Percentiles rank a stretch among this genome's conserved stretches.
Evolutionary conservation across 2,797 vertebrate genomes (phyloP).

Genomic region (Acanthurus leucopareius): DNA sequence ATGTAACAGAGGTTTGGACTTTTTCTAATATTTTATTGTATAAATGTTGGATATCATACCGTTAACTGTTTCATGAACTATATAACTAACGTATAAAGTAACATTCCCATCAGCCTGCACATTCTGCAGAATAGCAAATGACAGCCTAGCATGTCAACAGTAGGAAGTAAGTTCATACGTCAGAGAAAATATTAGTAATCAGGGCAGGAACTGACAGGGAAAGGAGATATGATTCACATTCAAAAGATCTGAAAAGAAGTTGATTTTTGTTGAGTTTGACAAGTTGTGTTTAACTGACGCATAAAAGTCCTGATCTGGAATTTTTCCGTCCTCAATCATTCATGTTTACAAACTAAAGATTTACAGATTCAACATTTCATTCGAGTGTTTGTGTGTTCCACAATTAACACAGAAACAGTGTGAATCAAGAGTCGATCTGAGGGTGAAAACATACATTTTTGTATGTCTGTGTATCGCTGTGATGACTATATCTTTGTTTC

Average conservation of each 20-base stretch:
- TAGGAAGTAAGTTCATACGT: too few species aligned
- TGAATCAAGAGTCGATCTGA: conserved; percentile 16
- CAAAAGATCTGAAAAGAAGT: neutral
- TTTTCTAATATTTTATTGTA: too few species aligned
- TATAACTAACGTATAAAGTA: neutral
- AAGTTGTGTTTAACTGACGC: conserved; percentile 15
- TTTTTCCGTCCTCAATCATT: conserved; percentile 3
- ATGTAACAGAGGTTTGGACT: too few species aligned
- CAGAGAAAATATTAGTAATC: neutral
- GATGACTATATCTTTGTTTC: conserved; percentile 24
- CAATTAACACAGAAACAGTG: neutral
- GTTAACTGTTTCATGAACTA: neutral
- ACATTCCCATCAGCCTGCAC: neutral
- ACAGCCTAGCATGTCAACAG: too few species aligned
- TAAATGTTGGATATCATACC: too few species aligned
- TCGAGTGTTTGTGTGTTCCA: neutral
- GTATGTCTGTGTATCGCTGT: neutral
- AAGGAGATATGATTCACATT: conserved; percentile 9
- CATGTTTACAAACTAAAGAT: neutral
- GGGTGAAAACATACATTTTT: neutral
- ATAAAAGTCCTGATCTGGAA: neutral
- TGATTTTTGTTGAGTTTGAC: neutral
- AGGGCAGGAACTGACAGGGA: neutral
- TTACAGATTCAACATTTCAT: conserved; percentile 9
- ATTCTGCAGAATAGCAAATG: neutral